A percentile compares a stretch with the other conserved stretches of the same genome.
These are phyloP conservation scores for Periophthalmus modestus DNA, from an alignment of 2,113 vertebrate species.

Conservation along the genomic window DNA sequence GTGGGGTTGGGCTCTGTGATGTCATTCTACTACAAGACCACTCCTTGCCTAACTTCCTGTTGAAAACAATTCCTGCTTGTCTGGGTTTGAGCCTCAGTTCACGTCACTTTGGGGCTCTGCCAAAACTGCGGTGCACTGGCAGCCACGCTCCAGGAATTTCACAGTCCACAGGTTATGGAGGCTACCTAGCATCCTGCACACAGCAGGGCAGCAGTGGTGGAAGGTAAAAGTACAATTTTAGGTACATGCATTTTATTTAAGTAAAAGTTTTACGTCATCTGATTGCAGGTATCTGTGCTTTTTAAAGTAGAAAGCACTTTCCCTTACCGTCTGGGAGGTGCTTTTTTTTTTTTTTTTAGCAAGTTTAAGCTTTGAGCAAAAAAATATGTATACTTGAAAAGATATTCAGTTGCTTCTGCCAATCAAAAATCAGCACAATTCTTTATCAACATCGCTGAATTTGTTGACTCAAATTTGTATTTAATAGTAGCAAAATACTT, in stretches of 20 bases:
- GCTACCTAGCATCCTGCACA: conserved; percentile 29
- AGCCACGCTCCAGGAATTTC: conserved; percentile 40
- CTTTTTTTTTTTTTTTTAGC: not conserved
- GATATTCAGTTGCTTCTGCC: not conserved
- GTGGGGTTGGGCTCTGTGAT: conserved; percentile 73
- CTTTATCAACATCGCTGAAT: not conserved
- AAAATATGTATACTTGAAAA: too few species aligned
- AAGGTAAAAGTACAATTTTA: not conserved
- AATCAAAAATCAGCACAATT: too few species aligned
- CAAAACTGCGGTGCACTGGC: conserved; percentile 17
- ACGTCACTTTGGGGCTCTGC: conserved; percentile 27
- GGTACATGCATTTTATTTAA: not conserved
- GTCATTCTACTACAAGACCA: conserved; percentile 68
- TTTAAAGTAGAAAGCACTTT: not conserved
- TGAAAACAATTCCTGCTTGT: conserved; percentile 76
- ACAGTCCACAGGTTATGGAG: conserved; percentile 41
- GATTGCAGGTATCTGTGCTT: not conserved
- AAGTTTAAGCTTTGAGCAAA: too few species aligned
- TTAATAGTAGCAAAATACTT: not conserved
- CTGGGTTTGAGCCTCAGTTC: conserved; percentile 44
- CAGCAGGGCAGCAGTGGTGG: not conserved
- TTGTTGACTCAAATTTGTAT: not conserved
- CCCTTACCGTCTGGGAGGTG: too few species aligned
- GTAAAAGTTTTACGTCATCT: not conserved
- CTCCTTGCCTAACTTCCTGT: conserved; percentile 80